Percentiles rank a stretch among this genome's conserved stretches.
Conservation (phyloP, 2,888 invertebrate genomes). For the Cyaniris semiargus region DNA sequence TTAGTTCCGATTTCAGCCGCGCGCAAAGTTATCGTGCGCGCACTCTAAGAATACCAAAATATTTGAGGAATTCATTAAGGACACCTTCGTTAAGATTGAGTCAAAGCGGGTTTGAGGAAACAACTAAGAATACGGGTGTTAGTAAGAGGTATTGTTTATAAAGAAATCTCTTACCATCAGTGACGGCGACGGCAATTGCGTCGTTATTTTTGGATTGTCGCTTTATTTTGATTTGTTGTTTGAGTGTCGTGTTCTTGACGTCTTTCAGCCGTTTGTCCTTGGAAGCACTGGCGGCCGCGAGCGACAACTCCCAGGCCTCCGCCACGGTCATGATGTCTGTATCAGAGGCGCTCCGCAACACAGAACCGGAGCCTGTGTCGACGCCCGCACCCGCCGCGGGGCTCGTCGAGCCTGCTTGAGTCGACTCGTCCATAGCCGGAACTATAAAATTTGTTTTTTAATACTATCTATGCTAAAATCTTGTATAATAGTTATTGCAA, state of each 20-base stretch:
- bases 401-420: constrained; percentile 47
- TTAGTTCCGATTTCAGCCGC: no score
- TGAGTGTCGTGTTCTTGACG: constrained; percentile 83
- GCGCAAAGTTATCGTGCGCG: no score
- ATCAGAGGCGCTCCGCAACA: constrained; percentile 84
- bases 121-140: no score
- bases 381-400: constrained; percentile 57
- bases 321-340: constrained; percentile 89
- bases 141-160: no score
- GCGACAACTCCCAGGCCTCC: constrained; percentile 89
- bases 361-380: constrained; percentile 80
- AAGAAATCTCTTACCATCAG: no score
- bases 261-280: constrained; percentile 94
- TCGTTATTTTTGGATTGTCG: constrained; percentile 59
- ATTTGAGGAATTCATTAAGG: no score
- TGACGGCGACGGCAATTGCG: constrained; percentile 51
- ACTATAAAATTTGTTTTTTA: constrained; percentile 46
- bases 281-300: constrained; percentile 92
- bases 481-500: no score
- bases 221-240: constrained; percentile 67
- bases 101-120: no score
- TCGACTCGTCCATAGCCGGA: constrained; percentile 60
- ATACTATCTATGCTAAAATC: neutral
- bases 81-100: no score
- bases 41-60: no score